phyloP scores from a whole-genome alignment of 2,113 vertebrate genomes.

The Meleagris gallopavo region DNA sequence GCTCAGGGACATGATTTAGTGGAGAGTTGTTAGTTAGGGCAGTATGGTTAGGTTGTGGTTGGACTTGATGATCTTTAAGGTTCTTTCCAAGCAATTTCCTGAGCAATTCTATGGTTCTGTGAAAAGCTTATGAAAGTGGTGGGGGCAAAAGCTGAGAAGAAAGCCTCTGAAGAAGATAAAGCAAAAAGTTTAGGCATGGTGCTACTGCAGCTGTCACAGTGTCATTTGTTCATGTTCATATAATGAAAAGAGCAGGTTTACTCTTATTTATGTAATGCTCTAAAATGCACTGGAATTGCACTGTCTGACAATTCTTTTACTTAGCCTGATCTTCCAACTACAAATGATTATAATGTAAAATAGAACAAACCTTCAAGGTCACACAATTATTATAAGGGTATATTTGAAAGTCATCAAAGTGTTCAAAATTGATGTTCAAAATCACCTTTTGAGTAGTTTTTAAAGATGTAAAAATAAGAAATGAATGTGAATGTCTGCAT shows the following conservation, averaged over 20 bases:
- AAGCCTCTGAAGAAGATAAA: neutral
- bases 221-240: neutral
- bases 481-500: neutral
- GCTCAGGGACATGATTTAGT: too few species aligned
- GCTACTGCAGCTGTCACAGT: neutral
- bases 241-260: neutral
- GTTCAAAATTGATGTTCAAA: neutral
- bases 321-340: neutral
- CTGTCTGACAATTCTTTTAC: neutral
- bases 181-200: neutral
- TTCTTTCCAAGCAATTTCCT: too few species aligned
- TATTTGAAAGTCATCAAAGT: constrained; percentile 1
- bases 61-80: too few species aligned
- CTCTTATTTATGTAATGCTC: neutral
- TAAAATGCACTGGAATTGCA: neutral
- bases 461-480: neutral
- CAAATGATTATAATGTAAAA: neutral
- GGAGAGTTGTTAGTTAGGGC: too few species aligned
- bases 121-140: neutral
- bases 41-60: too few species aligned
- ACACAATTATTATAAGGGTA: neutral
- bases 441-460: neutral
- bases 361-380: neutral
- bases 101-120: too few species aligned
- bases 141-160: neutral